Percentiles rank a stretch among this genome's conserved stretches.
Evolutionary conservation across 2,113 vertebrate species (phyloP).

Genomic region (Urocitellus parryii): DNA sequence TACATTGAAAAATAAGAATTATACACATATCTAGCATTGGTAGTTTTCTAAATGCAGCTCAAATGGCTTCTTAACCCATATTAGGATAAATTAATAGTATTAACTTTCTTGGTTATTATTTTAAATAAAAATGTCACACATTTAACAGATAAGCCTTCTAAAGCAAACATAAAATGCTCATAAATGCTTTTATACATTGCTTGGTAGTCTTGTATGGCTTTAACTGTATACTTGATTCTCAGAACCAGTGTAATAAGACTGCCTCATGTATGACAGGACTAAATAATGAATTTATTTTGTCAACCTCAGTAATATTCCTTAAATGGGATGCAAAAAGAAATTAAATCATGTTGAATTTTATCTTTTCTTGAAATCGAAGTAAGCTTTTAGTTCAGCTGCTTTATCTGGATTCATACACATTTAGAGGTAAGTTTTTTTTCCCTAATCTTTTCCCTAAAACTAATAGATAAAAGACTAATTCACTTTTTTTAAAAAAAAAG

Average conservation of each 20-base stretch:
- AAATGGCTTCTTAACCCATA: constrained; percentile 78
- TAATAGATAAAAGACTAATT: constrained; percentile 62
- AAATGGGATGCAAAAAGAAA: constrained; percentile 35
- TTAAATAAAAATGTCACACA: constrained; percentile 83
- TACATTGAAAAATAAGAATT: constrained; percentile 83
- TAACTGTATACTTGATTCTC: constrained; percentile 46
- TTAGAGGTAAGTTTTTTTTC: constrained; percentile 69
- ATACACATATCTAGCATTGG: constrained; percentile 76
- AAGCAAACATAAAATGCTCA: constrained; percentile 66
- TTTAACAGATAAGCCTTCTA: constrained; percentile 81
- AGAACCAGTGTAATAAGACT: constrained; percentile 51
- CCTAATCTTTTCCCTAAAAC: constrained; percentile 48
- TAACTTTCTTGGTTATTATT: constrained; percentile 74
- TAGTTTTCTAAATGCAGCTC: constrained; percentile 79
- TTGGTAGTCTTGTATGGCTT: constrained; percentile 56
- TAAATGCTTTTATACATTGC: constrained; percentile 48
- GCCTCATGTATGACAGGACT: constrained; percentile 58
- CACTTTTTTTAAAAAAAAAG: constrained; percentile 68
- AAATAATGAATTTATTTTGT: constrained; percentile 61
- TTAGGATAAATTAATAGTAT: constrained; percentile 71
- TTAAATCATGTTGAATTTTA: constrained; percentile 49
- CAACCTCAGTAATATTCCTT: constrained; percentile 47
- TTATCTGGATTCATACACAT: constrained; percentile 41
- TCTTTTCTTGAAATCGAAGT: constrained; percentile 39
- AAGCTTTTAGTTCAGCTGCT: constrained; percentile 52